Conservation (phyloP, 1,140 invertebrate species). For the Drosophila littoralis region DNA sequence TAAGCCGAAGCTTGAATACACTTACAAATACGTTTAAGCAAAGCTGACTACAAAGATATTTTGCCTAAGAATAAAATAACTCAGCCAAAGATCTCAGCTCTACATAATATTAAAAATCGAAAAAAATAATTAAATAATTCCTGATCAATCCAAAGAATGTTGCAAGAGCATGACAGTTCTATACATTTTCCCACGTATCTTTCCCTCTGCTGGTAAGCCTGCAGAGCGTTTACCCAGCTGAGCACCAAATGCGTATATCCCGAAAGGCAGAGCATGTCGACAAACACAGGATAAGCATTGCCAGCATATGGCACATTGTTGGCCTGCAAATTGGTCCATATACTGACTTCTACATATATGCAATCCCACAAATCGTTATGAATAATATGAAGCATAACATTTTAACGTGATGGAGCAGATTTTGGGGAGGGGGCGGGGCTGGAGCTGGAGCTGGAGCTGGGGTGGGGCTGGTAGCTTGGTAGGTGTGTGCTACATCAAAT, state of each 20-base stretch:
- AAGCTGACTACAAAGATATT: no score
- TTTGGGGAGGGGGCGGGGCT: no score
- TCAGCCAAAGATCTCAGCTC: no score
- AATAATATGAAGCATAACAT: conserved; percentile 59
- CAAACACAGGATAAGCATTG: conserved; percentile 31
- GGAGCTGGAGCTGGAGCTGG: not conserved
- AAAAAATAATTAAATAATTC: no score
- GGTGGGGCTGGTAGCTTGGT: conserved; percentile 5
- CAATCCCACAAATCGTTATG: conserved; percentile 58
- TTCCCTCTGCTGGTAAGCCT: no score
- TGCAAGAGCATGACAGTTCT: no score
- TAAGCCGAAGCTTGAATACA: conserved; percentile 3
- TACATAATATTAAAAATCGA: no score
- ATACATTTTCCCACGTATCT: no score
- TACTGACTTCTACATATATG: conserved; percentile 16
- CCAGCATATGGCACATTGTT: conserved; percentile 17
- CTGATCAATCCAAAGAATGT: no score
- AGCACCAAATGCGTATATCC: no score
- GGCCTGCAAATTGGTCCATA: conserved; percentile 4
- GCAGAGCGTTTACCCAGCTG: no score
- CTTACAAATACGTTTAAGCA: not conserved
- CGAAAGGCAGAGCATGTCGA: conserved; percentile 4
- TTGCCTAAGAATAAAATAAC: no score
- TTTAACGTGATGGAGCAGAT: not conserved
- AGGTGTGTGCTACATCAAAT: conserved; percentile 39